phyloP scores from a whole-genome alignment of 2,797 vertebrate species.

The Benthosema pterotum region DNA sequence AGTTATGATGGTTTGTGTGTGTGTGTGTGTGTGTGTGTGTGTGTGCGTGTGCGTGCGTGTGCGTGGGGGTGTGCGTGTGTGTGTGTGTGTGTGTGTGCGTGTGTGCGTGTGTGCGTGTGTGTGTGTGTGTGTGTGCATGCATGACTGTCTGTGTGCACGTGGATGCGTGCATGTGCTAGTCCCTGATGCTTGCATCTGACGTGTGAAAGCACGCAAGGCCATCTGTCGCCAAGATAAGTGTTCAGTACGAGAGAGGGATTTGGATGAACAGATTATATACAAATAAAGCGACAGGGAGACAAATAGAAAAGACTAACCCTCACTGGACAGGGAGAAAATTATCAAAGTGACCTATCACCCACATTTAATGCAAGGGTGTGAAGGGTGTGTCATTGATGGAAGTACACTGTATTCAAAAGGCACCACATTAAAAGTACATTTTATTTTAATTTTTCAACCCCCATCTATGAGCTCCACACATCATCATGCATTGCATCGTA shows the following conservation, averaged over 20 bases:
- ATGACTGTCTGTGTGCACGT: neutral
- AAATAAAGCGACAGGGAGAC: conserved; percentile 21
- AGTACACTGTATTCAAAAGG: no score
- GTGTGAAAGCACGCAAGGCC: conserved; percentile 64
- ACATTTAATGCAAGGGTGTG: conserved; percentile 6
- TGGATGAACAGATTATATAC: conserved; percentile 36
- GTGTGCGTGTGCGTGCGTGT: no score
- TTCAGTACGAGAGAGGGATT: conserved; percentile 35
- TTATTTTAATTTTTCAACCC: no score
- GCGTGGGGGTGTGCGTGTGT: no score
- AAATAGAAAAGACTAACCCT: conserved; percentile 41
- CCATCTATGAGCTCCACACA: no score
- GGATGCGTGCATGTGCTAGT: neutral
- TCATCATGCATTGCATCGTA: no score
- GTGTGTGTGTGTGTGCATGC: neutral
- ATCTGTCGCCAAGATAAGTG: conserved; percentile 56
- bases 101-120: neutral
- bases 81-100: no score
- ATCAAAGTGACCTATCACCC: conserved; percentile 22
- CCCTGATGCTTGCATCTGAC: conserved; percentile 33
- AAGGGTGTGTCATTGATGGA: neutral
- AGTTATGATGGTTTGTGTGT: conserved; percentile 1
- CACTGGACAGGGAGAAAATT: conserved; percentile 11
- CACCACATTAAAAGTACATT: no score
- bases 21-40: no score